These are phyloP conservation scores for Lithophane leautieri DNA, from an alignment of 2,888 invertebrate genomes.

Conservation along the genomic window DNA sequence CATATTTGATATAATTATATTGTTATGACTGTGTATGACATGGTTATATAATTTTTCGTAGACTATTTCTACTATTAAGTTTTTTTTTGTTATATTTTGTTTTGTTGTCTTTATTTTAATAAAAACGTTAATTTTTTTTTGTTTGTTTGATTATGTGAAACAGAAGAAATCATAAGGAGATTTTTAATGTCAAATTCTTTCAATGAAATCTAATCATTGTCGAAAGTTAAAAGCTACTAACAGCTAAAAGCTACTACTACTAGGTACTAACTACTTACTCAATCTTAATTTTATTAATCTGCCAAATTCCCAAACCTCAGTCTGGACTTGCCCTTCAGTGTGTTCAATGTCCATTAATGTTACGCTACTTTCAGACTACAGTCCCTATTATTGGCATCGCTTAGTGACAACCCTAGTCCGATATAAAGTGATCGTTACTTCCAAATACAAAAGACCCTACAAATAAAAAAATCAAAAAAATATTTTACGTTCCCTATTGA, in stretches of 20 bases:
- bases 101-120: conserved; percentile 27
- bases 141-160: conserved; percentile 17
- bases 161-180: neutral
- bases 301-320: neutral
- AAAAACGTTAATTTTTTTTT: conserved; percentile 16
- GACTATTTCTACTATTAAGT: neutral
- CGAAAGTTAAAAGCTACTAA: neutral
- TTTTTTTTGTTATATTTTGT: conserved; percentile 14
- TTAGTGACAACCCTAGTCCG: conserved; percentile 34
- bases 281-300: neutral
- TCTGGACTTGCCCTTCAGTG: neutral
- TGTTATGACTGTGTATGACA: conserved; percentile 19
- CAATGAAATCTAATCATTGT: neutral
- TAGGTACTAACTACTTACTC: neutral
- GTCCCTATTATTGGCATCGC: neutral
- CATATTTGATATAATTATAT: conserved; percentile 13
- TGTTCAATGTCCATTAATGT: neutral
- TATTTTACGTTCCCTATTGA: conserved; percentile 41
- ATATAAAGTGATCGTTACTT: conserved; percentile 38
- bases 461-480: conserved; percentile 18
- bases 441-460: conserved; percentile 38
- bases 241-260: no score
- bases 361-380: neutral
- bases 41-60: neutral
- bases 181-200: no score